Evolutionary conservation across 1,140 invertebrate species (phyloP).

Genomic region (Zeugodacus cucurbitae): DNA sequence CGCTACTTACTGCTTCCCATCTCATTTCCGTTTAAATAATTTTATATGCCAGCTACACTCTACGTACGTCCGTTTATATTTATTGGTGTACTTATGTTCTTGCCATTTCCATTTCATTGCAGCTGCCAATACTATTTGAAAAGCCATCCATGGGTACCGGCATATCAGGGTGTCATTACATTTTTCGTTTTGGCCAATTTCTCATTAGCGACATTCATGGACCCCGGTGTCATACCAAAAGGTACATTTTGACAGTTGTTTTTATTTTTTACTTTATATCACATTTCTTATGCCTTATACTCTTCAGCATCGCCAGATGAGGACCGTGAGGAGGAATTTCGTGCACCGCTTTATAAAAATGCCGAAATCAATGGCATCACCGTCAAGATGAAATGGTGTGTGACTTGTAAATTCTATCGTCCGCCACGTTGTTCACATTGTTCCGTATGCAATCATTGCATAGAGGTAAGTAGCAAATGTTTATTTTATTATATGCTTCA

Average conservation of each 20-base stretch:
- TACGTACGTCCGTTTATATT: background rate
- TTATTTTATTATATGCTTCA: background rate
- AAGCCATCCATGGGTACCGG: constrained; percentile 88
- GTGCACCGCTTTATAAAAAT: constrained; percentile 97
- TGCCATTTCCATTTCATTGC: constrained; percentile 64
- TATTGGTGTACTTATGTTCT: constrained; percentile 23
- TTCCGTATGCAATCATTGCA: constrained; percentile 98
- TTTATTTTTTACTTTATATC: constrained; percentile 66
- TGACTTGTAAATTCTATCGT: constrained; percentile 99
- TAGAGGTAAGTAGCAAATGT: constrained; percentile 79
- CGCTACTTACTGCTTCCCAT: constrained; percentile 1
- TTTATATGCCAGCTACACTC: background rate
- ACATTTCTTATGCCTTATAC: constrained; percentile 58
- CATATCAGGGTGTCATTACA: constrained; percentile 92
- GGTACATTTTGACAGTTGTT: background rate
- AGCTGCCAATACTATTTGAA: constrained; percentile 89
- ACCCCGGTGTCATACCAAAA: constrained; percentile 98
- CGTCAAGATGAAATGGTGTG: constrained; percentile 99
- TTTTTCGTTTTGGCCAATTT: constrained; percentile 98
- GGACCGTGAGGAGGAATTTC: constrained; percentile 95
- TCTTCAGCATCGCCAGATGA: constrained; percentile 92
- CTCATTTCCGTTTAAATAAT: constrained; percentile 25
- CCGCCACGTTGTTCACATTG: constrained; percentile 99
- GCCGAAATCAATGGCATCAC: constrained; percentile 98
- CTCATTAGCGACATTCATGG: constrained; percentile 98